Evolutionary conservation across 2,888 invertebrate species (phyloP).

Genomic region (Pterostichus niger): DNA sequence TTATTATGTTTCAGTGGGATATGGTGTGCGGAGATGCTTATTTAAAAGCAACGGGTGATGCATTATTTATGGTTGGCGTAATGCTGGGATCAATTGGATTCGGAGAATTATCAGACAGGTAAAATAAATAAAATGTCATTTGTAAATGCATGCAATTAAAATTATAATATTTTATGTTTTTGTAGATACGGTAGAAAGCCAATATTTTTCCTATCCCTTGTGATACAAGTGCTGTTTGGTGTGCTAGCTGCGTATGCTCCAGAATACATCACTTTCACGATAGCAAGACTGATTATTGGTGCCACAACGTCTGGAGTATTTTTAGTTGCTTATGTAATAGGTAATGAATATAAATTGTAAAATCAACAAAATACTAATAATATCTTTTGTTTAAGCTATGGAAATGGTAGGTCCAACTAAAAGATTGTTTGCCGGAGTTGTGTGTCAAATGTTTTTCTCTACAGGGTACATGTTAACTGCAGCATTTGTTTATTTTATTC

Average conservation of each 20-base stretch:
- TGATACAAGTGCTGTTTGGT: conserved; percentile 85
- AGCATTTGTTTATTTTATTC: conserved; percentile 83
- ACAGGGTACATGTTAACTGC: conserved; percentile 85
- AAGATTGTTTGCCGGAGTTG: conserved; percentile 84
- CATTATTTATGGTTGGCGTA: conserved; percentile 86
- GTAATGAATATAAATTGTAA: conserved; percentile 73
- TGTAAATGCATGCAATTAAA: not conserved
- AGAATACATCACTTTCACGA: conserved; percentile 84
- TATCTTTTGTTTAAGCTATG: conserved; percentile 76
- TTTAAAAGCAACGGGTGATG: conserved; percentile 83
- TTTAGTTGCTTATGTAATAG: conserved; percentile 88
- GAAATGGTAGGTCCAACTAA: conserved; percentile 87
- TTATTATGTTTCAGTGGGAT: conserved; percentile 79
- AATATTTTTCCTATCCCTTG: conserved; percentile 85
- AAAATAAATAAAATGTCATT: conserved; percentile 57
- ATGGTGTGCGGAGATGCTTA: conserved; percentile 84
- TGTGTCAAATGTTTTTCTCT: conserved; percentile 88
- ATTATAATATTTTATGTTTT: conserved; percentile 39
- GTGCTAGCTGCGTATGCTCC: conserved; percentile 83
- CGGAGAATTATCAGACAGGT: conserved; percentile 85
- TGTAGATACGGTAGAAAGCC: conserved; percentile 84
- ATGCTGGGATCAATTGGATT: conserved; percentile 86
- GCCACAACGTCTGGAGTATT: conserved; percentile 88
- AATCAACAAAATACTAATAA: conserved; percentile 6
- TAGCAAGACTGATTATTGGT: conserved; percentile 84